phyloP scores from a whole-genome alignment of 1,140 invertebrate species.

The Luehdorfia chinensis region DNA sequence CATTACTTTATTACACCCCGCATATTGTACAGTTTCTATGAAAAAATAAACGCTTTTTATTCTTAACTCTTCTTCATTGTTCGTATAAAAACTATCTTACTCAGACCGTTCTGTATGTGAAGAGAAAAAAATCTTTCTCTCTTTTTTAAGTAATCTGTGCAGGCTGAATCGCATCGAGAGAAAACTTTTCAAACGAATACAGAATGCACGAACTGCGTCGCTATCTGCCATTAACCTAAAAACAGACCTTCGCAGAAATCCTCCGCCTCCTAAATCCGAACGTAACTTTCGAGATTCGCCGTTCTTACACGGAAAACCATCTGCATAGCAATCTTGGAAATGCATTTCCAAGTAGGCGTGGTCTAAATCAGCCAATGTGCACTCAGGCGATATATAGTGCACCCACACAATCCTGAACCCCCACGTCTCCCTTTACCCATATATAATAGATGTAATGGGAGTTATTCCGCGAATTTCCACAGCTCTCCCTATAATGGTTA shows the following conservation, averaged over 20 bases:
- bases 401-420: constrained; percentile 39
- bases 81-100: no score
- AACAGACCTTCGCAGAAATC: constrained; percentile 22
- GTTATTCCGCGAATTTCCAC: constrained; percentile 37
- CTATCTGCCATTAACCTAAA: constrained; percentile 59
- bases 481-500: constrained; percentile 45
- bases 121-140: no score
- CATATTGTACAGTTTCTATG: no score
- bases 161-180: neutral
- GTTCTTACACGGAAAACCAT: constrained; percentile 48
- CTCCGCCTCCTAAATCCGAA: constrained; percentile 37
- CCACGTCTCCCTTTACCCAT: constrained; percentile 27
- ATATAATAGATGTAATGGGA: constrained; percentile 33
- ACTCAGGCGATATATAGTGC: constrained; percentile 72
- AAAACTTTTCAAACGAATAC: neutral
- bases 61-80: no score
- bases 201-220: constrained; percentile 4
- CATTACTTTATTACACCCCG: no score
- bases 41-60: no score
- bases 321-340: constrained; percentile 74
- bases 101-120: no score
- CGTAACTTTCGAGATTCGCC: constrained; percentile 42
- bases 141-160: no score
- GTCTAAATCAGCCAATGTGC: constrained; percentile 69
- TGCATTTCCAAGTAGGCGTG: constrained; percentile 69